Conservation (phyloP, 2,888 invertebrate species). For the Morpho achilles region DNA sequence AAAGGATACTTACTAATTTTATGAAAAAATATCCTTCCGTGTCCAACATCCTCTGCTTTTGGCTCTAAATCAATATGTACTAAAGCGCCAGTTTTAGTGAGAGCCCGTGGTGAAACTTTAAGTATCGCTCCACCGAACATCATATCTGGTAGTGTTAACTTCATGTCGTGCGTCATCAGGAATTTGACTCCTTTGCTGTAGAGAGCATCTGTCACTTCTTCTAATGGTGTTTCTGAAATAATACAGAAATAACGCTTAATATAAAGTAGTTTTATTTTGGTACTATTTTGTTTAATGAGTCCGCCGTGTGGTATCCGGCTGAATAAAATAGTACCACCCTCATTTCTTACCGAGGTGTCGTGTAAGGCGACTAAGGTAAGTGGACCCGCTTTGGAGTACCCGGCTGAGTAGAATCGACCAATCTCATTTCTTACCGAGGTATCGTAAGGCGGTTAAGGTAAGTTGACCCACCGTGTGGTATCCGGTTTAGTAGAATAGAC, state of each 20-base stretch:
- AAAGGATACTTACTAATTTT: slow-evolving; percentile 81
- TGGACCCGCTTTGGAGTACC: too few relatives aligned
- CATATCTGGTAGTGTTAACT: slow-evolving; percentile 84
- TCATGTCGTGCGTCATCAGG: slow-evolving; percentile 87
- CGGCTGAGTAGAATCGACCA: too few relatives aligned
- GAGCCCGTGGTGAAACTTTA: slow-evolving; percentile 85
- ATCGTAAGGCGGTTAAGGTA: too few relatives aligned
- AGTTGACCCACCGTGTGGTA: too few relatives aligned
- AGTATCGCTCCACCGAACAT: slow-evolving; percentile 86
- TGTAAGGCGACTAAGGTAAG: too few relatives aligned
- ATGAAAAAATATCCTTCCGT: slow-evolving; percentile 83
- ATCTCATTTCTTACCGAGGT: too few relatives aligned
- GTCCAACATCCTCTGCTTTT: slow-evolving; percentile 60
- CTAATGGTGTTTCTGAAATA: slow-evolving; percentile 81
- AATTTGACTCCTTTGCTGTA: slow-evolving; percentile 86
- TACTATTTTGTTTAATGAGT: too few relatives aligned
- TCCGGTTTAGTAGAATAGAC: too few relatives aligned
- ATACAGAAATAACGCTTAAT: background rate
- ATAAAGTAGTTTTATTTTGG: too few relatives aligned
- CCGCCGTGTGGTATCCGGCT: too few relatives aligned
- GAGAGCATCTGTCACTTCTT: slow-evolving; percentile 86
- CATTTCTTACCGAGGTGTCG: too few relatives aligned
- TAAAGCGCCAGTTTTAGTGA: slow-evolving; percentile 86
- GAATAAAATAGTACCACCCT: too few relatives aligned
- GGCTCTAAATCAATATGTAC: slow-evolving; percentile 86